Evolutionary conservation across 2,888 invertebrate species (phyloP).

Genomic region (Aproaerema taeniolella): DNA sequence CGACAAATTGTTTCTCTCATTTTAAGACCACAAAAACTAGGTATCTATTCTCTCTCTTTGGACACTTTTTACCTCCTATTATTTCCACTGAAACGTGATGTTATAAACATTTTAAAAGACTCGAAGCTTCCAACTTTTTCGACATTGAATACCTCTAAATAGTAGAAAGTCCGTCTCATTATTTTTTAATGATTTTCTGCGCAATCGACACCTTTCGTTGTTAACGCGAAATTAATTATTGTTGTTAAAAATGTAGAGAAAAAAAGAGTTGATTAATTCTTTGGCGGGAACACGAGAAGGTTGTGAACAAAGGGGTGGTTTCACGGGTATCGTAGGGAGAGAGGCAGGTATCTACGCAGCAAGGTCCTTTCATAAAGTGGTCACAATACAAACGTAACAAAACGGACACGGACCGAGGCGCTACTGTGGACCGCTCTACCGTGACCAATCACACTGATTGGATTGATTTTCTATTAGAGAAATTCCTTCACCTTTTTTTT

Average conservation of each 20-base stretch:
- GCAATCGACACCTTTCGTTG: conserved; percentile 66
- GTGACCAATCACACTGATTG: conserved; percentile 60
- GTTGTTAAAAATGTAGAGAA: conserved; percentile 42
- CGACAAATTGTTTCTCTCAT: conserved; percentile 33
- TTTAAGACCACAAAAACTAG: conserved; percentile 28
- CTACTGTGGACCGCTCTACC: conserved; percentile 46
- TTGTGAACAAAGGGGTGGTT: conserved; percentile 55
- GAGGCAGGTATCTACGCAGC: conserved; percentile 17
- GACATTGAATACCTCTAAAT: conserved; percentile 42
- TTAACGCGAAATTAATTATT: conserved; percentile 65
- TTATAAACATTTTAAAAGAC: background rate
- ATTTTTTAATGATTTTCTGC: conserved; percentile 51
- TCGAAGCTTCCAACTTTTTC: conserved; percentile 21
- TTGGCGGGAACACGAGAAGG: conserved; percentile 61
- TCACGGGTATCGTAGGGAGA: conserved; percentile 12
- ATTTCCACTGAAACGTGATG: conserved; percentile 8
- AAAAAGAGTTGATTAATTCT: conserved; percentile 59
- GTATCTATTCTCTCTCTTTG: conserved; percentile 20
- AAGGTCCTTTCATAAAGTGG: conserved; percentile 13
- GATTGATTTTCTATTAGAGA: conserved; percentile 65
- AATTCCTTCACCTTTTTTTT: conserved; percentile 41
- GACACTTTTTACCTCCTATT: conserved; percentile 22
- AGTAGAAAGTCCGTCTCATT: conserved; percentile 45
- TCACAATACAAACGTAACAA: conserved; percentile 29
- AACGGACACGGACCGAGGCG: conserved; percentile 30